A percentile compares a stretch with the other conserved stretches of the same genome.
Evolutionary conservation across 2,888 invertebrate species (phyloP).

Genomic region (Hirtodrosophila trivittata): DNA sequence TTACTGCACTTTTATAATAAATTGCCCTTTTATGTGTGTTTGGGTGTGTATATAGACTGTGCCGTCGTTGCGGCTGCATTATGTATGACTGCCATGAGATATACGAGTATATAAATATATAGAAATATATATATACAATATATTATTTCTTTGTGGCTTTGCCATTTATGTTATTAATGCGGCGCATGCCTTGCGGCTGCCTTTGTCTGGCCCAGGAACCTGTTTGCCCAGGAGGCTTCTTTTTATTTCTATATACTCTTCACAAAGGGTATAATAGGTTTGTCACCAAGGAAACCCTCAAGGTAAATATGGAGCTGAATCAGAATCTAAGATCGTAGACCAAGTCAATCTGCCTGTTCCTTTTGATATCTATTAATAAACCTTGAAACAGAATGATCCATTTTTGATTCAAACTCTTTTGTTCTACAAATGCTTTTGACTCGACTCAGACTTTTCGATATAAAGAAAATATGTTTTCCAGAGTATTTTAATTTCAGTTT

Average conservation of each 20-base stretch:
- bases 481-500: conserved; percentile 13
- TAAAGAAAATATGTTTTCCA: not conserved
- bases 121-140: conserved; percentile 9
- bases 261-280: not conserved
- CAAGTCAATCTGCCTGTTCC: too few relatives aligned
- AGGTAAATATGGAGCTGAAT: too few relatives aligned
- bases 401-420: too few relatives aligned
- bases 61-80: conserved; percentile 61
- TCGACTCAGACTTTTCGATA: too few relatives aligned
- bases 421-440: too few relatives aligned
- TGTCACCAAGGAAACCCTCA: too few relatives aligned
- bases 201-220: conserved; percentile 55
- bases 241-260: conserved; percentile 29
- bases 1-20: conserved; percentile 63
- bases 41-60: conserved; percentile 49
- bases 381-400: too few relatives aligned
- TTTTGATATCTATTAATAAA: too few relatives aligned
- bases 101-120: conserved; percentile 15
- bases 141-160: conserved; percentile 53
- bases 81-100: conserved; percentile 45
- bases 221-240: conserved; percentile 63
- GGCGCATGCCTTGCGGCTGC: conserved; percentile 59
- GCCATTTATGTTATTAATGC: conserved; percentile 69
- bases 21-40: conserved; percentile 51
- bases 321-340: too few relatives aligned